Conservation (phyloP, 2,113 vertebrate species). For the Gambusia holbrooki region DNA sequence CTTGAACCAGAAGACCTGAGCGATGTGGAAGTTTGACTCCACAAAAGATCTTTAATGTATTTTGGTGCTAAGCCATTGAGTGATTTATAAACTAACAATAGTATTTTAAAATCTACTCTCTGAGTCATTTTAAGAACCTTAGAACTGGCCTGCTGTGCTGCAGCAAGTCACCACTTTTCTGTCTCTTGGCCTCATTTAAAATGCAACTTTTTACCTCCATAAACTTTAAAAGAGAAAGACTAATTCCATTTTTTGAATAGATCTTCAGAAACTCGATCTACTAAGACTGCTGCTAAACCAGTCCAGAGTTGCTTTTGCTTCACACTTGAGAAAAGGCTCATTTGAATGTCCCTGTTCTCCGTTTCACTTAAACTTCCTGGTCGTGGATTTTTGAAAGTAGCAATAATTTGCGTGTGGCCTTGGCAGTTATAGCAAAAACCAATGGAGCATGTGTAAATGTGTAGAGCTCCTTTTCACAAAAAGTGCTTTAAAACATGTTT, state of each 20-base stretch:
- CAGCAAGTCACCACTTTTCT: background rate
- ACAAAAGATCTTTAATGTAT: no score
- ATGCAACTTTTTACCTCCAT: no score
- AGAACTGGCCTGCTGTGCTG: background rate
- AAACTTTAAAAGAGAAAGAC: background rate
- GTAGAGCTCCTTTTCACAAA: background rate
- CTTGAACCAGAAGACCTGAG: no score
- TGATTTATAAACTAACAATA: no score
- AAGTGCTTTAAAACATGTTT: background rate
- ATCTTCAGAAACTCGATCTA: background rate
- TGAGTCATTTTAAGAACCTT: no score
- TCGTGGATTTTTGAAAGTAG: slow-evolving; percentile 3
- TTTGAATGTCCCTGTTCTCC: slow-evolving; percentile 52
- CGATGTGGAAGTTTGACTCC: no score
- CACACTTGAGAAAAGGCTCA: background rate
- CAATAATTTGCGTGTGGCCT: slow-evolving; percentile 15
- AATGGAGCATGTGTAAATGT: background rate
- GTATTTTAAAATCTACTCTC: no score
- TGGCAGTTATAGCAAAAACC: background rate
- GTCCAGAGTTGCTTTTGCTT: background rate
- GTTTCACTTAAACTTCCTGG: slow-evolving; percentile 43
- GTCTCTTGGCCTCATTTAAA: background rate
- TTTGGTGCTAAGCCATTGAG: no score
- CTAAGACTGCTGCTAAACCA: background rate
- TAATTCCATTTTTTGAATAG: background rate